Conservation (phyloP, 2,113 vertebrate species). For the Megaptera novaeangliae region DNA sequence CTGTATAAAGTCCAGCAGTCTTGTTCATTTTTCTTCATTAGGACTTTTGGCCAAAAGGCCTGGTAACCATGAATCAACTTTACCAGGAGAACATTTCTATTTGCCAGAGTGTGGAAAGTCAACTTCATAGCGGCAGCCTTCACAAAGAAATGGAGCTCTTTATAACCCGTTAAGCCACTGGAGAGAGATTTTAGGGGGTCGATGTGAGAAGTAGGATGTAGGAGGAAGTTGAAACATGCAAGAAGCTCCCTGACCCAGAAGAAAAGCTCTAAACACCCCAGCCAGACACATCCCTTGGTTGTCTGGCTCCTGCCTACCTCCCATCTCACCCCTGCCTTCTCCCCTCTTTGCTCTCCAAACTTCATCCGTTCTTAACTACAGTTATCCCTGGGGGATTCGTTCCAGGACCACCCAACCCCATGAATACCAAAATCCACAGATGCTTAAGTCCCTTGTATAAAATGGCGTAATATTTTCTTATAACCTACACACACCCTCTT, state of each 20-base stretch:
- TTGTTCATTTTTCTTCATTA: not conserved
- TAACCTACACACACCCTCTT: not conserved
- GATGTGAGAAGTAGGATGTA: not conserved
- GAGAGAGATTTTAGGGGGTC: not conserved
- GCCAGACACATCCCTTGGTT: fast-evolving
- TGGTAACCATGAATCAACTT: not conserved
- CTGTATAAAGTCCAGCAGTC: not conserved
- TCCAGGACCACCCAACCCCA: not conserved
- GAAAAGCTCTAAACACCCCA: not conserved
- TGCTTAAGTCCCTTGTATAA: not conserved
- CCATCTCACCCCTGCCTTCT: not conserved
- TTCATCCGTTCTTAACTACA: not conserved
- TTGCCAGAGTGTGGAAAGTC: not conserved
- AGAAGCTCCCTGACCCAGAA: not conserved
- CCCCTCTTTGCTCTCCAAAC: not conserved
- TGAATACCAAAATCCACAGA: not conserved
- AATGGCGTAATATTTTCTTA: not conserved
- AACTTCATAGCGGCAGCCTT: not conserved
- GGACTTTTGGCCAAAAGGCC: not conserved
- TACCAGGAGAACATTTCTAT: not conserved
- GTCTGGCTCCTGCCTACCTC: not conserved
- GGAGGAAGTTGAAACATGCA: not conserved
- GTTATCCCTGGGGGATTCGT: not conserved
- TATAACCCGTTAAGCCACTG: not conserved
- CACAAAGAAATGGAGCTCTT: not conserved